Conservation (phyloP, 2,113 vertebrate species). For the Lagopus muta region DNA sequence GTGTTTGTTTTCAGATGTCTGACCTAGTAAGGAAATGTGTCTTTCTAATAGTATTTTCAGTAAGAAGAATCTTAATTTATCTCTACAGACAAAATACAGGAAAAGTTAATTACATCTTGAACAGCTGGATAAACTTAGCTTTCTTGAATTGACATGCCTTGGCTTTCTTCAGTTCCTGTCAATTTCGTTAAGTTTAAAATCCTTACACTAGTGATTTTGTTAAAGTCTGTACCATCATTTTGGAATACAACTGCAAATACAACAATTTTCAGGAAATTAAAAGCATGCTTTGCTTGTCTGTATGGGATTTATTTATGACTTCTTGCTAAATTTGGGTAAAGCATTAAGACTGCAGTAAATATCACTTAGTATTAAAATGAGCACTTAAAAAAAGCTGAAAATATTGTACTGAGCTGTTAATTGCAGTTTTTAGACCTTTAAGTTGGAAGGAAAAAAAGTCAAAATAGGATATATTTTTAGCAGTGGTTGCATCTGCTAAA, state of each 20-base stretch:
- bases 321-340: slow-evolving; percentile 43
- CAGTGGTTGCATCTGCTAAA: neutral
- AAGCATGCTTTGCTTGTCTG: slow-evolving; percentile 15
- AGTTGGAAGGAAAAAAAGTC: neutral
- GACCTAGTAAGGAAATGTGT: slow-evolving; percentile 12
- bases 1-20: neutral
- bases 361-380: slow-evolving; percentile 44
- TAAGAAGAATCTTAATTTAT: neutral
- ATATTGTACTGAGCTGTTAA: neutral
- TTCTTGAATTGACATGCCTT: neutral
- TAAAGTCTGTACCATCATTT: neutral
- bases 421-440: neutral
- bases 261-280: slow-evolving; percentile 36
- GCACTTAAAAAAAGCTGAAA: neutral
- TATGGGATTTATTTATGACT: slow-evolving; percentile 17
- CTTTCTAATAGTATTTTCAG: neutral
- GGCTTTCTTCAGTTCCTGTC: neutral
- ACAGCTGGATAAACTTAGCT: neutral
- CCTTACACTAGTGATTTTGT: neutral
- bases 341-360: slow-evolving; percentile 24
- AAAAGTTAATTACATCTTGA: neutral
- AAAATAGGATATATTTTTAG: slow-evolving; percentile 19
- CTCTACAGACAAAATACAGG: neutral
- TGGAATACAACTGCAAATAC: neutral
- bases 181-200: neutral